Evolutionary conservation across 2,888 invertebrate genomes (phyloP), one percentile per base, ranked within the genome.

Genomic region (Dolomedes plantarius): DNA sequence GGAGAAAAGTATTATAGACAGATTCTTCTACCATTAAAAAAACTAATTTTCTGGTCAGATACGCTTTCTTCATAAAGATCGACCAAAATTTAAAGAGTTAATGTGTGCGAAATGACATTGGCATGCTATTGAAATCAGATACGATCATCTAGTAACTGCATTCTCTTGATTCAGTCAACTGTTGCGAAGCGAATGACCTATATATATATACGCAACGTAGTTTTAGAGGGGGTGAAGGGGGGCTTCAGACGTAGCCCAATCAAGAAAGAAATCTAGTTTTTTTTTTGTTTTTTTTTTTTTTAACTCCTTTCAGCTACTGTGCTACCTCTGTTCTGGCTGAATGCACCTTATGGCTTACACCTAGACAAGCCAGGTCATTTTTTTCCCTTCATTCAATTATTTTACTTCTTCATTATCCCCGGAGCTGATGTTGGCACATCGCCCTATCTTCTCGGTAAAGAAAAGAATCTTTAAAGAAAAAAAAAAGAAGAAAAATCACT

Each of bases 301-400:
- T n/a, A n/a, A n/a, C n/a, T n/a, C 23, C 56, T 23, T 56, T 11
- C 56, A 56, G 19, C 56, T 23, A 23, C 19, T 16, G 3, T 56
- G 23, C 67, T 65, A 65, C 67, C 32, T 67, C 32, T 32, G 67
- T 67, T 67, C 67, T 67, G 67, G 67, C 67, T 67, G 32, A 36
- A 36, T 67, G 23, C 67, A 67, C 67, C 67, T 67, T 31, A 31
- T 32, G 32, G 16, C 32, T 36, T 6, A 67, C 67, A 67, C 67
- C 67, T 67, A 67, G 56, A 19, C 16, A 23, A 56, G 56, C 5
- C 56, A 56, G 56, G 19, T 23, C 56, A 5, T 23, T 56, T 56
- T 56, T 56, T 23, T 16, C 16, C 23, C 56, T 16, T 23, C 23
- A 23, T 56, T 19, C 41, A 46, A 46, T 46, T 56, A 56, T 23